A percentile compares a stretch with the other conserved stretches of the same genome.
phyloP scores from a whole-genome alignment of 1,140 invertebrate species.

The Melitaea cinxia region DNA sequence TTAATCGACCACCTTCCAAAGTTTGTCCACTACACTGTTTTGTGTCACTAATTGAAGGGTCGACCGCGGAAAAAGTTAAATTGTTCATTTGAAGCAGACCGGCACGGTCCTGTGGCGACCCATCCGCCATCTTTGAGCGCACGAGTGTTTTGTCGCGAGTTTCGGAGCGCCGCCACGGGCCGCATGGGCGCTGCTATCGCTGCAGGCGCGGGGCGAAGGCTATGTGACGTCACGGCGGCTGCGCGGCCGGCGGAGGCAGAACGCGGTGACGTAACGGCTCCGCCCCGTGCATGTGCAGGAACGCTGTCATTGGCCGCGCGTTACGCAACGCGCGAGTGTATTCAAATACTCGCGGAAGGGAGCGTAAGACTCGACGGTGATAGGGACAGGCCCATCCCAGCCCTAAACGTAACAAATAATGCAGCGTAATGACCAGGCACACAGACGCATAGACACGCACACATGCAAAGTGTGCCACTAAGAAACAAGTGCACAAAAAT shows the following conservation, averaged over 20 bases:
- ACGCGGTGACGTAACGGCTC: conserved; percentile 75
- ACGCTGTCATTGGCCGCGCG: conserved; percentile 76
- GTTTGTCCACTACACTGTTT: conserved; percentile 75
- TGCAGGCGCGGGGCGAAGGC: conserved; percentile 58
- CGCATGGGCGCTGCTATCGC: conserved; percentile 68
- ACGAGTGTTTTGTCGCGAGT: conserved; percentile 79
- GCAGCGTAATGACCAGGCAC: conserved; percentile 67
- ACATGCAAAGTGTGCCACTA: conserved; percentile 35
- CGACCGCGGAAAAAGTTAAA: conserved; percentile 77
- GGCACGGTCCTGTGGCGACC: conserved; percentile 66
- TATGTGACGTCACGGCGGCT: conserved; percentile 76
- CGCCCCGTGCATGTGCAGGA: conserved; percentile 76
- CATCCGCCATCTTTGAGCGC: conserved; percentile 82
- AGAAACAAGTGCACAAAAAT: conserved; percentile 72
- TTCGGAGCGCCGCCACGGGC: conserved; percentile 58
- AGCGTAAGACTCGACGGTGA: conserved; percentile 64
- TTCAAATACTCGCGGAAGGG: conserved; percentile 75
- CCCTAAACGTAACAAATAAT: conserved; percentile 74
- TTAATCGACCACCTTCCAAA: conserved; percentile 63
- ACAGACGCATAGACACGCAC: conserved; percentile 46
- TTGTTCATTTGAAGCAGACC: conserved; percentile 67
- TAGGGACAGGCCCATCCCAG: conserved; percentile 70
- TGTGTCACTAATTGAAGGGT: conserved; percentile 74
- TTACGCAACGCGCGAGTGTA: conserved; percentile 76
- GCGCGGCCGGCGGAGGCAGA: conserved; percentile 68